These are phyloP conservation scores for Cheilinus undulatus DNA, from an alignment of 2,113 vertebrate species.

Conservation along the genomic window DNA sequence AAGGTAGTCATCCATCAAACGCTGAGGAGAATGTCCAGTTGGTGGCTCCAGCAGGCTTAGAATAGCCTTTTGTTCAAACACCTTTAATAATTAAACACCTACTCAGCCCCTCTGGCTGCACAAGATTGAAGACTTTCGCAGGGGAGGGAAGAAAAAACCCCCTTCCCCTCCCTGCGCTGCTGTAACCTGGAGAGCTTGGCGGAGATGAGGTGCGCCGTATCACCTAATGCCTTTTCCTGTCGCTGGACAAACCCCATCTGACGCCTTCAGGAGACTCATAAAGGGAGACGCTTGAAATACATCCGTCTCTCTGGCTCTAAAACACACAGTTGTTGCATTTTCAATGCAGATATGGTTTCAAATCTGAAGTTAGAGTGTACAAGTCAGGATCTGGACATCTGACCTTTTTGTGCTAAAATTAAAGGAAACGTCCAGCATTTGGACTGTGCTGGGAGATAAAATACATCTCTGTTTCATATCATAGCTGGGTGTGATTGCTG, in stretches of 20 bases:
- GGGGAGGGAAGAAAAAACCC: conserved; percentile 22
- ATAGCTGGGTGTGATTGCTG: no score
- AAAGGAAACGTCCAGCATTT: not conserved
- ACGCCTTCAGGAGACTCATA: conserved; percentile 78
- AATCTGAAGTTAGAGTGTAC: not conserved
- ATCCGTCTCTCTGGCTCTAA: conserved; percentile 20
- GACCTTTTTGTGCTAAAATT: not conserved
- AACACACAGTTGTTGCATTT: conserved; percentile 1
- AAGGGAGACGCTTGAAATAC: conserved; percentile 53
- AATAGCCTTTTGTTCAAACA: conserved; percentile 84
- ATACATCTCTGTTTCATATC: no score
- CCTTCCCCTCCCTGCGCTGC: conserved; percentile 43
- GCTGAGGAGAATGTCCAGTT: conserved; percentile 75
- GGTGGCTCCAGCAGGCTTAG: conserved; percentile 78
- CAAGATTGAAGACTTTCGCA: conserved; percentile 76
- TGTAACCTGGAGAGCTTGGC: conserved; percentile 70
- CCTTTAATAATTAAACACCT: conserved; percentile 87
- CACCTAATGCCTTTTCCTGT: conserved; percentile 90
- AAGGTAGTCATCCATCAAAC: conserved; percentile 73
- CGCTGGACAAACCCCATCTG: conserved; percentile 88
- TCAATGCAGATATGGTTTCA: not conserved
- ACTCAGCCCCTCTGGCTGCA: conserved; percentile 71
- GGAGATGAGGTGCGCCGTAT: conserved; percentile 62
- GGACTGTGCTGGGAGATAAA: no score
- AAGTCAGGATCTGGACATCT: not conserved